A percentile compares a stretch with the other conserved stretches of the same genome.
Evolutionary conservation across 2,797 vertebrate species (phyloP).

Genomic region (Poeciliopsis presidionis): DNA sequence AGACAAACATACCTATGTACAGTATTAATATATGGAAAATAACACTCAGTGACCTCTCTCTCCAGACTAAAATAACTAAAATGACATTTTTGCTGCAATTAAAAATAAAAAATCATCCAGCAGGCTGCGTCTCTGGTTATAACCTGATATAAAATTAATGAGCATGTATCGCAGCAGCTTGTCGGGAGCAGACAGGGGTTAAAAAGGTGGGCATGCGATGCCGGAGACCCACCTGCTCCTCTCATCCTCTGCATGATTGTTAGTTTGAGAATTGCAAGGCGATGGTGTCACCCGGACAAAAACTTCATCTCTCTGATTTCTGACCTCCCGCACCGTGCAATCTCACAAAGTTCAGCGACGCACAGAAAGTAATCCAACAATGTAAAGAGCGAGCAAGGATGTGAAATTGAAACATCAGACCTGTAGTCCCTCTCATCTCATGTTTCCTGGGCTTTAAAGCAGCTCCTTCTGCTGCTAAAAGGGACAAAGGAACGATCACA

Average conservation of each 20-base stretch:
- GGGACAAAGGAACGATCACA: constrained; percentile 71
- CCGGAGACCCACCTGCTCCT: constrained; percentile 60
- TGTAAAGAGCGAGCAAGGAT: constrained; percentile 34
- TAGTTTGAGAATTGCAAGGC: constrained; percentile 33
- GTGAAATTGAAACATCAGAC: constrained; percentile 50
- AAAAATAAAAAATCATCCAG: constrained; percentile 20
- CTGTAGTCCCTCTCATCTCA: constrained; percentile 43
- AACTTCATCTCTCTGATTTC: constrained; percentile 20
- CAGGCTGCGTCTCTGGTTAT: constrained; percentile 31
- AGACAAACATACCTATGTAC: background rate
- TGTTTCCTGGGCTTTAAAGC: constrained; percentile 52
- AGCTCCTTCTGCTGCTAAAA: constrained; percentile 57
- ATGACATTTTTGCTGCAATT: background rate
- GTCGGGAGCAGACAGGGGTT: constrained; percentile 45
- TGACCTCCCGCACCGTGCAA: constrained; percentile 37
- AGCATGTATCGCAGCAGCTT: constrained; percentile 53
- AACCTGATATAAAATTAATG: constrained; percentile 59
- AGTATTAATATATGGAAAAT: background rate
- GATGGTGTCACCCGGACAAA: constrained; percentile 14
- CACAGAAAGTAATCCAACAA: constrained; percentile 30
- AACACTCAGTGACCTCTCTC: constrained; percentile 1
- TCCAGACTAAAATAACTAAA: constrained; percentile 23
- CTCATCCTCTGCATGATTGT: constrained; percentile 33
- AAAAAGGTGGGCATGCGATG: constrained; percentile 53
- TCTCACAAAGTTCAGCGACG: constrained; percentile 35